Evolutionary conservation across 2,797 vertebrate species (phyloP), one percentile per base, ranked within the genome.

Genomic region (Clarias platycephalus): DNA sequence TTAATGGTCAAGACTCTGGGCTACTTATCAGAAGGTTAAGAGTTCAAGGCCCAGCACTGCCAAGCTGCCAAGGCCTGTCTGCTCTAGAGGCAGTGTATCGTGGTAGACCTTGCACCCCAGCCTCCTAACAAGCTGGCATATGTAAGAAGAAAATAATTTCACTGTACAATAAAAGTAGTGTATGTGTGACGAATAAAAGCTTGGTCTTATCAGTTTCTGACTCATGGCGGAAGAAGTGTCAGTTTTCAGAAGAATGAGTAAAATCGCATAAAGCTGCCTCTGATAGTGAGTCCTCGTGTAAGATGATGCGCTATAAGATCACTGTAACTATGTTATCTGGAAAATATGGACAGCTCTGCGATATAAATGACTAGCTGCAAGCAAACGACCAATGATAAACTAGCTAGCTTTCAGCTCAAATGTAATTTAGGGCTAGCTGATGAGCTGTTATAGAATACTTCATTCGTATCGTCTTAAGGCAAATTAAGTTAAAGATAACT

Each of bases 371-470:
- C 55, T 34, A 76, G 55, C 74, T 6, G 1, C 55, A 31, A 24
- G 28, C 20, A 31, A 58, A n/a, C 5, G 10, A 2, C 4, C 22
- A 15, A 62, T 57, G 10, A 75, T 22, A 10, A 20, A 34, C 53
- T 55, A 40, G 57, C 76, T 62, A 78, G 31, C 76, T 78, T 15
- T 3, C 31, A 62, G 57, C 5, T 40, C 5, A 34, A n/a, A 24
- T 77, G 28, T 37, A 60, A 77, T 78, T n/a, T 37, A 62, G 37
- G 57, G 31, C 75, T 77, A 60, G 75, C 55, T 58, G 55, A 77
- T 62, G 24, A 77, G 75, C 57, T 3, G 2, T n/a, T 44, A 20
- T 31, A 34, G 31, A 71, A 71, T 68, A 67, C 24, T 40, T 68
- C 4, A 37, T 71, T 71, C 64, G 20, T 67, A 67, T 28, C 62